Evolutionary conservation across 2,113 vertebrate genomes (phyloP).

Genomic region (Gasterosteus aculeatus): DNA sequence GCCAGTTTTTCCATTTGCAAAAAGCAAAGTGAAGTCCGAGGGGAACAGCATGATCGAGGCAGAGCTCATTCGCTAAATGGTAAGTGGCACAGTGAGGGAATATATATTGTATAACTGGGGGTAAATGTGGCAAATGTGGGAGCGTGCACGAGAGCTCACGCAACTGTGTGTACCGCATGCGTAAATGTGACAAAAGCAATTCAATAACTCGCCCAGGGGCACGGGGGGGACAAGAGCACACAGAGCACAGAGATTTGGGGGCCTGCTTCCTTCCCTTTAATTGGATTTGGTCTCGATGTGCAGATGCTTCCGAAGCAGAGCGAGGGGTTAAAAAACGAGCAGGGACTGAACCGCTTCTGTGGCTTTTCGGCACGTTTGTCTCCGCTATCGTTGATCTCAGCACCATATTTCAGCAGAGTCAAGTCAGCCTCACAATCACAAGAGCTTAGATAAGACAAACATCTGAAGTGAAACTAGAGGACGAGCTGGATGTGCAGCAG

Average conservation of each 20-base stretch:
- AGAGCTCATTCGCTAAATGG: slow-evolving; percentile 57
- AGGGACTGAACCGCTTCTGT: neutral
- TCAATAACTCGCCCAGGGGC: slow-evolving; percentile 57
- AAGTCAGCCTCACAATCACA: neutral
- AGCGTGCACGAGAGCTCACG: neutral
- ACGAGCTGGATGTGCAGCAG: neutral
- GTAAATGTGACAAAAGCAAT: slow-evolving; percentile 54
- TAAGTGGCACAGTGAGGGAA: slow-evolving; percentile 20
- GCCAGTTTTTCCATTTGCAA: neutral
- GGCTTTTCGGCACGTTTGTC: neutral
- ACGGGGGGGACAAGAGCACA: slow-evolving; percentile 43
- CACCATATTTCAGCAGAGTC: neutral
- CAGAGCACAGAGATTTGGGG: slow-evolving; percentile 18
- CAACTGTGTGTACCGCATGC: slow-evolving; percentile 13
- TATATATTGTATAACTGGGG: neutral
- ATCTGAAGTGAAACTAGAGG: neutral
- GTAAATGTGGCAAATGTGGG: slow-evolving; percentile 8
- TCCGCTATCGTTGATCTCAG: neutral
- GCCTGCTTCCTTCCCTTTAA: slow-evolving; percentile 30
- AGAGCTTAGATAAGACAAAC: neutral
- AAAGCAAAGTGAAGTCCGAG: slow-evolving; percentile 33
- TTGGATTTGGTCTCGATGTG: slow-evolving; percentile 46
- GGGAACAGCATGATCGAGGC: slow-evolving; percentile 20
- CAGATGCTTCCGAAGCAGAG: slow-evolving; percentile 26
- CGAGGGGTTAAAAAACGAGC: slow-evolving; percentile 19